These are phyloP conservation scores for Drosophila kanekoi DNA, from an alignment of 2,888 invertebrate genomes.

Conservation along the genomic window DNA sequence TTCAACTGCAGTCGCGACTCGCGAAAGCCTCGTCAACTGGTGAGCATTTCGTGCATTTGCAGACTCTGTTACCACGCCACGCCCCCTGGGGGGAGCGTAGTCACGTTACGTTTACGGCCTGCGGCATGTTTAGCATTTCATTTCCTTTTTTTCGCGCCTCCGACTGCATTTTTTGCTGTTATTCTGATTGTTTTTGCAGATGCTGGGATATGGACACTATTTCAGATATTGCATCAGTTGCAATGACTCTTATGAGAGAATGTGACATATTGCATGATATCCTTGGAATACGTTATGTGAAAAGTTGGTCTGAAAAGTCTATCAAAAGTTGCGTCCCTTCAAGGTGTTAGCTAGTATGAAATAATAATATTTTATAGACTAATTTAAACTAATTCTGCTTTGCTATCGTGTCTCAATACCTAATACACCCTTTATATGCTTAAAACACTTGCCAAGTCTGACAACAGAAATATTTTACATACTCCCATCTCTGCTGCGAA, in stretches of 20 bases:
- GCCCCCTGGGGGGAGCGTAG: neutral
- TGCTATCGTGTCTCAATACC: too few relatives aligned
- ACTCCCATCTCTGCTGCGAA: too few relatives aligned
- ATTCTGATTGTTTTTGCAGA: conserved; percentile 9
- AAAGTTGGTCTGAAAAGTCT: too few relatives aligned
- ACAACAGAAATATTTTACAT: too few relatives aligned
- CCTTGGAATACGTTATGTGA: neutral
- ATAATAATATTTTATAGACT: too few relatives aligned
- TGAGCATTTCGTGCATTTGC: conserved; percentile 14
- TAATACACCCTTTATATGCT: too few relatives aligned
- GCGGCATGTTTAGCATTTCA: conserved; percentile 11
- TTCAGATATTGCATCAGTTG: conserved; percentile 2
- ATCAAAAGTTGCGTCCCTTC: too few relatives aligned
- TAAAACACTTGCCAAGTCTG: too few relatives aligned
- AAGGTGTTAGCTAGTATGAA: too few relatives aligned
- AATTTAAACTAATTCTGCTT: too few relatives aligned
- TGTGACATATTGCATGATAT: neutral
- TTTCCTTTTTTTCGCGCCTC: conserved; percentile 12
- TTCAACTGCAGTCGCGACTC: conserved; percentile 13
- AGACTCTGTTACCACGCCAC: neutral
- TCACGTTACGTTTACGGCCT: conserved; percentile 24
- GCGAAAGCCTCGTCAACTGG: conserved; percentile 7
- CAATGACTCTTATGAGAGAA: too few relatives aligned
- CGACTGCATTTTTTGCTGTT: conserved; percentile 22
- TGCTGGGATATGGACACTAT: conserved; percentile 15